Evolutionary conservation across 2,797 vertebrate genomes (phyloP), one percentile per base, ranked within the genome.

Genomic region (Sparus aurata): DNA sequence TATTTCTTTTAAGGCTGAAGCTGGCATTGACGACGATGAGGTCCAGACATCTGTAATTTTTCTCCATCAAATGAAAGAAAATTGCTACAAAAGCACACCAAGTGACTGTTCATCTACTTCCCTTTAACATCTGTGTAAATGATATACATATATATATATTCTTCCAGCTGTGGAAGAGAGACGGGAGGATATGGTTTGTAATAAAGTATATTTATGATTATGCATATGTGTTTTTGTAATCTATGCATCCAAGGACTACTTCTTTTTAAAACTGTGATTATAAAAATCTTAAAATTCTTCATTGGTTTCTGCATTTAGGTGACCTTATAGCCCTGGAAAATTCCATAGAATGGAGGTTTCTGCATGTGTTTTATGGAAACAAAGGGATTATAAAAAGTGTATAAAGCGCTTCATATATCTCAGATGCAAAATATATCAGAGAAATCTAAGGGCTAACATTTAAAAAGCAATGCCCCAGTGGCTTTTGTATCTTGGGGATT

Each of bases 111-210:
- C 49, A 72, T 77, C 60, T 59, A 25, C 69, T 69, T 80, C 25
- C 75, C 72, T 78, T 66, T 75, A 47, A 68, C 82, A 74, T 71
- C 61, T 86, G 73, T 77, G 25, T 38, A 38, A 38, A 38, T 38
- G 2, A 38, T 11, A 38, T 38, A 38, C 8, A 38, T 38, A 77
- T 78, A 38, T 30, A 30, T 11, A 11, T 11, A 11, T 11, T 38
- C 41, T 50, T 78, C 61, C 74, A 89, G 73, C 66, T 80, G 79
- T 75, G 66, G 69, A 59, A 53, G 45, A 75, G 34, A 73, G 23
- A 80, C 54, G 58, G 50, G 8, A 71, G 45, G 9, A 23, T 53
- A 45, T 58, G 55, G 60, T 58, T 41, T 25, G 17, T 45, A 61
- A 77, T 67, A 34, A 74, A 75, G 50, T 53, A 30, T 69, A 73